Conservation (phyloP, 2,888 invertebrate genomes). For the Ennomos erosarius region DNA sequence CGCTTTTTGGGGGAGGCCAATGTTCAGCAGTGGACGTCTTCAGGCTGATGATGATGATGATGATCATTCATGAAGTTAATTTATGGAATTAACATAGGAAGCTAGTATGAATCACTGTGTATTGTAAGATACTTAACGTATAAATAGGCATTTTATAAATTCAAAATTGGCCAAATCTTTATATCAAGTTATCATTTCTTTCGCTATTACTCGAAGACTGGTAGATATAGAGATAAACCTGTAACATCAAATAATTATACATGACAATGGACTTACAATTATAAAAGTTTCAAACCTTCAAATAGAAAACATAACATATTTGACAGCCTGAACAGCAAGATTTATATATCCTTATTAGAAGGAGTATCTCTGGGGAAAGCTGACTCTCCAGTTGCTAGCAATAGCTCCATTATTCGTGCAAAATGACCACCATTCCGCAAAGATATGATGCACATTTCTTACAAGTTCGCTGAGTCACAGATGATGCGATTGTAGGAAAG, state of each 20-base stretch:
- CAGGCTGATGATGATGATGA: no score
- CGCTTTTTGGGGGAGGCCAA: no score
- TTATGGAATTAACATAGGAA: no score
- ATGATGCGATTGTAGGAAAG: constrained; percentile 26
- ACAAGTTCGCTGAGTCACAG: constrained; percentile 17
- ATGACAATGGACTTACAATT: neutral
- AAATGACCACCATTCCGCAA: constrained; percentile 19
- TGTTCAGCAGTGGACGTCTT: no score
- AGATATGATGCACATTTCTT: constrained; percentile 13
- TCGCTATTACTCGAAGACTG: no score
- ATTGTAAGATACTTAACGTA: no score
- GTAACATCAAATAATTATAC: no score
- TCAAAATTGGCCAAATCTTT: neutral
- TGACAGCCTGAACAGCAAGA: neutral
- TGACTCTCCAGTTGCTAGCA: constrained; percentile 14
- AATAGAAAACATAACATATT: constrained; percentile 2
- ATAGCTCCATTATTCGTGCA: constrained; percentile 9
- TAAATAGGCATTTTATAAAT: no score
- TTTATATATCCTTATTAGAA: constrained; percentile 21
- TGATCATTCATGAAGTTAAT: no score
- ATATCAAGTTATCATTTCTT: neutral
- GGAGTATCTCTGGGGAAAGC: constrained; percentile 18
- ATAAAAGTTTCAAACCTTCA: neutral
- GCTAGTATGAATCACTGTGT: no score
- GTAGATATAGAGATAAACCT: no score